phyloP scores from a whole-genome alignment of 2,888 invertebrate species.

The Eupithecia inturbata region DNA sequence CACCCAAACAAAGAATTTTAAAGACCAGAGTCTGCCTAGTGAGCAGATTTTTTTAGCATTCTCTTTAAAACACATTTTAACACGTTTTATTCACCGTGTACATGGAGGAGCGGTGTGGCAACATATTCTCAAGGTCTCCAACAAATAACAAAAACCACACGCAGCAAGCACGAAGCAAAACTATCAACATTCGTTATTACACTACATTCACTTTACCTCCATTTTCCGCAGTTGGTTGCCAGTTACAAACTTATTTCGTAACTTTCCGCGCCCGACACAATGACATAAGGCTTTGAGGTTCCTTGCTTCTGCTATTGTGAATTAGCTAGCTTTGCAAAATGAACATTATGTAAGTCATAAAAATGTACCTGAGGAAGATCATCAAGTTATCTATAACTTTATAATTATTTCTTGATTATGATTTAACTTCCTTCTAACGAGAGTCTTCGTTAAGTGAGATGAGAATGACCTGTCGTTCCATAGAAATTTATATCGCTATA shows the following conservation, averaged over 20 bases:
- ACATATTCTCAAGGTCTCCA: constrained; percentile 33
- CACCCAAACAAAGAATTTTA: not conserved
- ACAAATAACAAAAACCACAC: constrained; percentile 47
- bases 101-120: not conserved
- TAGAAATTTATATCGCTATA: not conserved
- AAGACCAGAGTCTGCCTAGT: not conserved
- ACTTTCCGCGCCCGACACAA: constrained; percentile 64
- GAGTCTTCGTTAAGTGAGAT: not conserved
- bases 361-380: too few relatives aligned
- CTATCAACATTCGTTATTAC: constrained; percentile 56
- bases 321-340: constrained; percentile 17
- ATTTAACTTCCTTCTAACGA: not conserved
- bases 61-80: not conserved
- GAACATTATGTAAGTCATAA: too few relatives aligned
- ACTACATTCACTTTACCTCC: constrained; percentile 59
- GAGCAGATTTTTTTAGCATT: not conserved
- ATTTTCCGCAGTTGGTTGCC: constrained; percentile 64
- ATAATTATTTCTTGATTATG: not conserved
- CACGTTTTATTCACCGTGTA: not conserved
- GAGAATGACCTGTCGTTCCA: not conserved
- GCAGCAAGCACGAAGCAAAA: constrained; percentile 43
- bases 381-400: too few relatives aligned
- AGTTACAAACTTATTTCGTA: constrained; percentile 68
- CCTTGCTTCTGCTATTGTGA: constrained; percentile 30
- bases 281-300: constrained; percentile 68